Evolutionary conservation across 1,140 invertebrate species (phyloP).

Genomic region (Tyrophagus putrescentiae): DNA sequence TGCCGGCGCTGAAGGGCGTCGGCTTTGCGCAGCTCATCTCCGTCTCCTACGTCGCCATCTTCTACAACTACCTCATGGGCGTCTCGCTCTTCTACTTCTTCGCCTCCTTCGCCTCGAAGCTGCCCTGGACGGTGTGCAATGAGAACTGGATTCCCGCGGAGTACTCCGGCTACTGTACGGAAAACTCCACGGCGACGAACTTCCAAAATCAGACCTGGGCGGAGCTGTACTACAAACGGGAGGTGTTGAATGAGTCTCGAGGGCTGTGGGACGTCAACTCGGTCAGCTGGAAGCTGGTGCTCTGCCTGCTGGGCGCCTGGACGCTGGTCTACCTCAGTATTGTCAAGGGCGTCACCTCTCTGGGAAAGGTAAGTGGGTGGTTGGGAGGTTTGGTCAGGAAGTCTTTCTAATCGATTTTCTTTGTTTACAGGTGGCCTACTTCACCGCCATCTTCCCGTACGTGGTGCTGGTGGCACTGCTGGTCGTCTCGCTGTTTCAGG

Average conservation of each 20-base stretch:
- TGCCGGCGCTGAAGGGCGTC: slow-evolving; percentile 30
- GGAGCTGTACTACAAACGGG: slow-evolving; percentile 14
- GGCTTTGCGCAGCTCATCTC: slow-evolving; percentile 34
- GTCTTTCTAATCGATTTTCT: neutral
- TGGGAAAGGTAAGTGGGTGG: slow-evolving; percentile 38
- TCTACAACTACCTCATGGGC: slow-evolving; percentile 35
- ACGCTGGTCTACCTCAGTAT: slow-evolving; percentile 35
- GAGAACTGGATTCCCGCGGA: slow-evolving; percentile 27
- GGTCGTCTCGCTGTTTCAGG: slow-evolving; percentile 40
- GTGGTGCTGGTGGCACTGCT: slow-evolving; percentile 40
- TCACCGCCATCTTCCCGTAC: slow-evolving; percentile 45
- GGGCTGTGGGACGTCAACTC: slow-evolving; percentile 21
- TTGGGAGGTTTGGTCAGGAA: neutral
- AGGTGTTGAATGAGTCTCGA: slow-evolving; percentile 13
- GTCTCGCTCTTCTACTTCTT: slow-evolving; percentile 35
- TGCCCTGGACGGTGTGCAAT: slow-evolving; percentile 33
- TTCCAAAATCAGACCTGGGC: slow-evolving; percentile 1
- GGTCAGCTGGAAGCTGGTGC: slow-evolving; percentile 33
- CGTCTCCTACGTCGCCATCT: slow-evolving; percentile 32
- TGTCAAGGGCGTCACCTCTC: slow-evolving; percentile 35
- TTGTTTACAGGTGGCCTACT: slow-evolving; percentile 43
- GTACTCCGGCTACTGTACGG: neutral
- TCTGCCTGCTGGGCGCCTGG: slow-evolving; percentile 36
- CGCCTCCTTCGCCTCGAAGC: slow-evolving; percentile 30
- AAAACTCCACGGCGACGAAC: neutral